phyloP scores from a whole-genome alignment of 2,797 vertebrate species.

The Petrocephalus schoutedeni region DNA sequence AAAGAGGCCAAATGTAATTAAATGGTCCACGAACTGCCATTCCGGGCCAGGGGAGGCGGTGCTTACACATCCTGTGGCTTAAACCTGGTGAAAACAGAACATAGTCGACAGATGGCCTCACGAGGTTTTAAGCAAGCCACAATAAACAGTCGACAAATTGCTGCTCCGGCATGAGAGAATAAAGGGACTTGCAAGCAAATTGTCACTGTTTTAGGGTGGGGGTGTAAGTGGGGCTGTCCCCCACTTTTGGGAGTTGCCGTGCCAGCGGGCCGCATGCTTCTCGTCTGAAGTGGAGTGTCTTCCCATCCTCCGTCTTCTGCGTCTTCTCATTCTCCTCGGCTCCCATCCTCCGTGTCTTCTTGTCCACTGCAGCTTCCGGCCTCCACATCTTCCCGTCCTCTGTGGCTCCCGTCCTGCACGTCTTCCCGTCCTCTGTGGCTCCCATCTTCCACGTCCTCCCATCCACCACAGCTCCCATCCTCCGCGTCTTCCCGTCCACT shows the following conservation, averaged over 20 bases:
- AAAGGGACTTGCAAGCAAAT: background rate
- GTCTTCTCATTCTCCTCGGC: too few relatives aligned
- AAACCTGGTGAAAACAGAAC: background rate
- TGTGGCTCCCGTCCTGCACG: too few relatives aligned
- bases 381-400: too few relatives aligned
- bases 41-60: too few relatives aligned
- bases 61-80: background rate
- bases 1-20: background rate
- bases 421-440: too few relatives aligned
- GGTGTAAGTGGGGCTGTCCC: background rate
- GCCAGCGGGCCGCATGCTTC: background rate
- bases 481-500: too few relatives aligned
- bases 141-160: background rate
- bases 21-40: background rate
- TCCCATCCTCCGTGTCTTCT: too few relatives aligned
- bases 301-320: too few relatives aligned
- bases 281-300: too few relatives aligned
- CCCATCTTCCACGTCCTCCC: too few relatives aligned
- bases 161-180: background rate
- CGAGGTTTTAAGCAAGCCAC: background rate
- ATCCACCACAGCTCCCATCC: too few relatives aligned
- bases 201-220: background rate
- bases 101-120: background rate
- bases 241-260: background rate
- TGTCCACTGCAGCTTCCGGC: too few relatives aligned